phyloP scores from a whole-genome alignment of 2,888 invertebrate genomes.

The Protodeltote pygarga region DNA sequence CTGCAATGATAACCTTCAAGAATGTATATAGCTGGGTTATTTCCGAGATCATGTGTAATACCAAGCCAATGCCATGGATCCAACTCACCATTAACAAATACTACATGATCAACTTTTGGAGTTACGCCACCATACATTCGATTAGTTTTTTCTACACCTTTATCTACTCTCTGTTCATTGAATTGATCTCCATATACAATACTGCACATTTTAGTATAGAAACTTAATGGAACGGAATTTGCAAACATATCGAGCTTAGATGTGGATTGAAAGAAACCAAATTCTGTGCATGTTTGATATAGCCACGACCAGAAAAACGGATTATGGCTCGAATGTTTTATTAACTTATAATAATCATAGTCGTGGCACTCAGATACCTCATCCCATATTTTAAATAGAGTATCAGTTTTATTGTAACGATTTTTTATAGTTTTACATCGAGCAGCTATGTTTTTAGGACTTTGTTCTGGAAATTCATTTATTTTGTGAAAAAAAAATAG shows the following conservation, averaged over 20 bases:
- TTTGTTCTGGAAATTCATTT: constrained; percentile 60
- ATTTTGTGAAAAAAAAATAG: constrained; percentile 60
- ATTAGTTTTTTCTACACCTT: constrained; percentile 75
- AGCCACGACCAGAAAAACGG: constrained; percentile 75
- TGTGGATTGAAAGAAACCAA: constrained; percentile 90
- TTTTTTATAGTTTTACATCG: too few relatives aligned
- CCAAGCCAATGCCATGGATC: constrained; percentile 87
- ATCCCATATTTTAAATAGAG: constrained; percentile 43
- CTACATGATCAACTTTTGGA: constrained; percentile 82
- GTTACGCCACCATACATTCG: constrained; percentile 75
- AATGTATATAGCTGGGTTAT: constrained; percentile 68
- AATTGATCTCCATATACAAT: constrained; percentile 74
- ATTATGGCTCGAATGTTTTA: too few relatives aligned
- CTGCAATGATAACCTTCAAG: constrained; percentile 65
- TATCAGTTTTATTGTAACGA: constrained; percentile 36
- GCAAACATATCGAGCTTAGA: constrained; percentile 86
- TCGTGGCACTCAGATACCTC: constrained; percentile 49
- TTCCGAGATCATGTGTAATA: constrained; percentile 72
- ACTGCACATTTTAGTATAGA: constrained; percentile 69
- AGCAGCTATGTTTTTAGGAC: constrained; percentile 46
- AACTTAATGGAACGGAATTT: constrained; percentile 70
- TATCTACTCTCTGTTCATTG: constrained; percentile 62
- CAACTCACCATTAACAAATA: constrained; percentile 86
- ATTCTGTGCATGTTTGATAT: constrained; percentile 92
- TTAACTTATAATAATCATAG: constrained; percentile 58